phyloP scores from a whole-genome alignment of 2,113 vertebrate genomes.

The Siniperca chuatsi region DNA sequence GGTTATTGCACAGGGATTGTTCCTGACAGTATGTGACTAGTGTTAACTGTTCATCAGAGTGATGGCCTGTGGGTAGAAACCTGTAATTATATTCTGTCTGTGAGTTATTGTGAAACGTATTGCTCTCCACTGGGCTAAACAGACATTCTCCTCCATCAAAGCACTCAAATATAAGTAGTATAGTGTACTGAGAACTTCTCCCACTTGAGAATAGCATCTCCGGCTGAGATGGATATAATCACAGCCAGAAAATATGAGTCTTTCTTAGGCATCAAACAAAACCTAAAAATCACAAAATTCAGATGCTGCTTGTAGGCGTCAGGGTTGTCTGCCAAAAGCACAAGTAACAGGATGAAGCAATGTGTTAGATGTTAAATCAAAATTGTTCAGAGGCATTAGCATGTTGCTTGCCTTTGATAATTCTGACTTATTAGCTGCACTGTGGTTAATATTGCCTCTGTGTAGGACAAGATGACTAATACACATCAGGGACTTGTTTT shows the following conservation, averaged over 20 bases:
- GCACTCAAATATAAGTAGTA: conserved; percentile 50
- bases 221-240: conserved; percentile 52
- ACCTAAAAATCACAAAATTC: conserved; percentile 47
- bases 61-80: no score
- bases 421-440: conserved; percentile 41
- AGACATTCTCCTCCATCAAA: conserved; percentile 47
- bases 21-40: no score
- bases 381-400: conserved; percentile 59
- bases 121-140: conserved; percentile 46
- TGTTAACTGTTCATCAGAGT: no score
- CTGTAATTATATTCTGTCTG: conserved; percentile 42
- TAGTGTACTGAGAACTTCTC: conserved; percentile 45
- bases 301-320: conserved; percentile 62
- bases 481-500: conserved; percentile 13
- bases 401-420: conserved; percentile 50
- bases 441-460: conserved; percentile 21
- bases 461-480: conserved; percentile 32
- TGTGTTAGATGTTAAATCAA: conserved; percentile 63
- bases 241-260: conserved; percentile 58
- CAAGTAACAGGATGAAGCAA: conserved; percentile 63
- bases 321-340: conserved; percentile 64
- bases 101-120: conserved; percentile 56
- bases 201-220: conserved; percentile 48
- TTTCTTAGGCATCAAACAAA: conserved; percentile 63
- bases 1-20: no score